These are phyloP conservation scores for Drosophila peninsularis DNA, from an alignment of 2,888 invertebrate species.

Conservation along the genomic window DNA sequence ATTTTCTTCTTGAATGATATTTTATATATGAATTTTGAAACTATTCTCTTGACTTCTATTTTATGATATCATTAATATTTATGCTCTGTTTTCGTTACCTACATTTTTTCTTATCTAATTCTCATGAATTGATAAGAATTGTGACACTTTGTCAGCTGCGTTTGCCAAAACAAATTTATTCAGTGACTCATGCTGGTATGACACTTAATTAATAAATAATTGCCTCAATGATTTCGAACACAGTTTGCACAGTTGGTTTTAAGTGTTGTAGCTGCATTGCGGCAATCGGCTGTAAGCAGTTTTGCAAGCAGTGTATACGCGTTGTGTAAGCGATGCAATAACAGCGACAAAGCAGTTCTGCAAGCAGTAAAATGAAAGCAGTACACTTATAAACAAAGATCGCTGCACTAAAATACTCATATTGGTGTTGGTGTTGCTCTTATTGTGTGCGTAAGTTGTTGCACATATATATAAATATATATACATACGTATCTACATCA, in stretches of 20 bases:
- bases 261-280: slow-evolving; percentile 5
- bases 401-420: background rate
- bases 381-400: background rate
- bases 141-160: background rate
- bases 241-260: slow-evolving; percentile 18
- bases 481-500: background rate
- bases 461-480: background rate
- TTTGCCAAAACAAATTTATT: background rate
- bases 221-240: background rate
- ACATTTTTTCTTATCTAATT: background rate
- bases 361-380: slow-evolving; percentile 1
- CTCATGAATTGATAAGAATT: background rate
- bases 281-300: slow-evolving; percentile 27
- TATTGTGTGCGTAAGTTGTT: background rate
- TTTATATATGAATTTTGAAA: background rate
- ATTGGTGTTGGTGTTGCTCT: too few species aligned
- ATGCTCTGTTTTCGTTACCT: background rate
- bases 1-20: background rate
- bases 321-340: background rate
- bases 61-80: background rate
- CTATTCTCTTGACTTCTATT: background rate
- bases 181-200: background rate
- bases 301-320: slow-evolving; percentile 20
- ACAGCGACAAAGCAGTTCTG: background rate
- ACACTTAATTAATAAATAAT: too few species aligned